A percentile compares a stretch with the other conserved stretches of the same genome.
phyloP scores from a whole-genome alignment of 2,113 vertebrate species.

The Percopsis transmontana region DNA sequence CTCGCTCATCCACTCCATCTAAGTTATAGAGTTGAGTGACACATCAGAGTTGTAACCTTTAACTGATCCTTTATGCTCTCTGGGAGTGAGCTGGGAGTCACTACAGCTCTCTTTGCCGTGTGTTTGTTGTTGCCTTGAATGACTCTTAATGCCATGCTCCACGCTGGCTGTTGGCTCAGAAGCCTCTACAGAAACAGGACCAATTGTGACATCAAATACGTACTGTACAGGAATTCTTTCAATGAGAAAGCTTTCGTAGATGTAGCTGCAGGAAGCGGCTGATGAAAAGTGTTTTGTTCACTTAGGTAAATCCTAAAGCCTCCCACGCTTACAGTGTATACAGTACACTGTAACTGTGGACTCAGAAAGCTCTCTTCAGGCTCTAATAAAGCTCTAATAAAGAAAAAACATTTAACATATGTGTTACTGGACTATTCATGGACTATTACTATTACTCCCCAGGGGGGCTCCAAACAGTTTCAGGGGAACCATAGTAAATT shows the following conservation, averaged over 20 bases:
- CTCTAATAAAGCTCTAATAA: neutral
- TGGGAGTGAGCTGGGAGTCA: conserved; percentile 56
- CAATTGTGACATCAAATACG: conserved; percentile 55
- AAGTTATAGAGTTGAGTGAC: conserved; percentile 61
- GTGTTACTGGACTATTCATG: too few relatives aligned
- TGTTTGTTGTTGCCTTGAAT: conserved; percentile 67
- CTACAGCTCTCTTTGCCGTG: conserved; percentile 52
- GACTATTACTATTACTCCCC: too few relatives aligned
- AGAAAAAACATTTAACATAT: neutral
- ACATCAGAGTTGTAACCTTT: conserved; percentile 69
- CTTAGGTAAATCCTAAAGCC: conserved; percentile 22
- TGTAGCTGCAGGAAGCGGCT: conserved; percentile 48
- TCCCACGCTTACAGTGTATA: conserved; percentile 28
- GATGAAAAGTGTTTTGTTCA: conserved; percentile 48
- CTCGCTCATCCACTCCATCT: conserved; percentile 44
- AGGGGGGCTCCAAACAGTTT: too few relatives aligned
- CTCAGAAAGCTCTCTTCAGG: too few relatives aligned
- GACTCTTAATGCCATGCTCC: conserved; percentile 66
- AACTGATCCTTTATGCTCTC: conserved; percentile 64
- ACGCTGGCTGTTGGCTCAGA: conserved; percentile 40
- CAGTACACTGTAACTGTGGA: conserved; percentile 10
- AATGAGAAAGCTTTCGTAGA: conserved; percentile 54
- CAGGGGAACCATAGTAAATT: too few relatives aligned
- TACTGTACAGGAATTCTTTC: conserved; percentile 27
- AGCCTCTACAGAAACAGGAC: conserved; percentile 49